phyloP scores from a whole-genome alignment of 2,888 invertebrate species.

The Poecilus cupreus region DNA sequence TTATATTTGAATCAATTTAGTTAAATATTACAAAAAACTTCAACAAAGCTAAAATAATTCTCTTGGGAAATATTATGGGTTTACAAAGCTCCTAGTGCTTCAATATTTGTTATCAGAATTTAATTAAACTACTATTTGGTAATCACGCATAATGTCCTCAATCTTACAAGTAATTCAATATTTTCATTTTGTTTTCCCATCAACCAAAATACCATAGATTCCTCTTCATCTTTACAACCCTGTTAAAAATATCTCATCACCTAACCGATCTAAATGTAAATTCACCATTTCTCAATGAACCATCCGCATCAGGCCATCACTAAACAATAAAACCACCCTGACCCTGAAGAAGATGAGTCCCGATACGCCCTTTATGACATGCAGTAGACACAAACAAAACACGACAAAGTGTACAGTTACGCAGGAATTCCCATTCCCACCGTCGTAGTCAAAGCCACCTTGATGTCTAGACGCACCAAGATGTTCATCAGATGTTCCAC shows the following conservation, averaged over 20 bases:
- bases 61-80: too few relatives aligned
- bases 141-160: too few relatives aligned
- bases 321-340: slow-evolving; percentile 10
- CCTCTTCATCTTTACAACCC: background rate
- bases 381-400: background rate
- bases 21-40: too few relatives aligned
- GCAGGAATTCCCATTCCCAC: slow-evolving; percentile 6
- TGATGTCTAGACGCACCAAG: slow-evolving; percentile 6
- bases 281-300: slow-evolving; percentile 4
- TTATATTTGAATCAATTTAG: too few relatives aligned
- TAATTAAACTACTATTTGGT: too few relatives aligned
- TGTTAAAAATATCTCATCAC: background rate
- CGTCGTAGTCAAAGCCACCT: background rate
- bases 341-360: slow-evolving; percentile 2
- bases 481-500: slow-evolving; percentile 22
- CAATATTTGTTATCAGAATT: too few relatives aligned
- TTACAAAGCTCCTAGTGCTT: too few relatives aligned
- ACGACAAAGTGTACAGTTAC: slow-evolving; percentile 34
- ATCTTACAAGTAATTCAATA: too few relatives aligned
- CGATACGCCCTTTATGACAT: slow-evolving; percentile 1
- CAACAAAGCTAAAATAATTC: too few relatives aligned
- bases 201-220: too few relatives aligned
- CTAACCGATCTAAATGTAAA: slow-evolving; percentile 24
- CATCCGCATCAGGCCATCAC: background rate
- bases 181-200: too few relatives aligned